Conservation (phyloP, 2,113 vertebrate genomes). For the Zosterops hypoxanthus region DNA sequence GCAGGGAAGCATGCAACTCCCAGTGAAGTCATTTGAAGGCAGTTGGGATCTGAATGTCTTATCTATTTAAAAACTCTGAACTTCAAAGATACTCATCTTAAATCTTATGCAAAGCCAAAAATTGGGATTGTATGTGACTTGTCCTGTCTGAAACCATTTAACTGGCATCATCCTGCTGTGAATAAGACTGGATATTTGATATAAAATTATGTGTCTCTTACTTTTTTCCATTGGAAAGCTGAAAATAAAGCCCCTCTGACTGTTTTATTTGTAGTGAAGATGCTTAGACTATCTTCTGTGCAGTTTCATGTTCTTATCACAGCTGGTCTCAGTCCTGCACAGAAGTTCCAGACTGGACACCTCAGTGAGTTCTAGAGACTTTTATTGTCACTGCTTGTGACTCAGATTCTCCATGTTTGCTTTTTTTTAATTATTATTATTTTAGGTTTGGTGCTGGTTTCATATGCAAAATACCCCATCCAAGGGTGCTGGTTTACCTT, state of each 20-base stretch:
- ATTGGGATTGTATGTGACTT: neutral
- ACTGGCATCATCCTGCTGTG: neutral
- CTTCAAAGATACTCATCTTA: neutral
- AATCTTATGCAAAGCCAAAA: neutral
- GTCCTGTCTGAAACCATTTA: neutral
- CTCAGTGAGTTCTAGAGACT: neutral
- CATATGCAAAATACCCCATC: neutral
- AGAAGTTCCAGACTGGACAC: neutral
- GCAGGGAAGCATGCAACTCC: neutral
- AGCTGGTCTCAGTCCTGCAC: neutral
- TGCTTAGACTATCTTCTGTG: neutral
- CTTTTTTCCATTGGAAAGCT: neutral
- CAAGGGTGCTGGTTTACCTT: neutral
- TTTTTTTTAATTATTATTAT: neutral
- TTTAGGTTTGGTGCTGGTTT: neutral
- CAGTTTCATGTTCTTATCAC: neutral
- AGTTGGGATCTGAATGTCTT: neutral
- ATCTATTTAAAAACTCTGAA: neutral
- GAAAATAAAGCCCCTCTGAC: neutral
- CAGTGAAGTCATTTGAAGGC: neutral
- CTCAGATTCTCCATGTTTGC: neutral
- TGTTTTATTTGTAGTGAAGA: neutral
- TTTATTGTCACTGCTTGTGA: neutral
- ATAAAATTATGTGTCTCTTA: neutral
- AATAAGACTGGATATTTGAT: neutral